Conservation (phyloP, 2,797 vertebrate species). For the Sebastiscus tertius region DNA sequence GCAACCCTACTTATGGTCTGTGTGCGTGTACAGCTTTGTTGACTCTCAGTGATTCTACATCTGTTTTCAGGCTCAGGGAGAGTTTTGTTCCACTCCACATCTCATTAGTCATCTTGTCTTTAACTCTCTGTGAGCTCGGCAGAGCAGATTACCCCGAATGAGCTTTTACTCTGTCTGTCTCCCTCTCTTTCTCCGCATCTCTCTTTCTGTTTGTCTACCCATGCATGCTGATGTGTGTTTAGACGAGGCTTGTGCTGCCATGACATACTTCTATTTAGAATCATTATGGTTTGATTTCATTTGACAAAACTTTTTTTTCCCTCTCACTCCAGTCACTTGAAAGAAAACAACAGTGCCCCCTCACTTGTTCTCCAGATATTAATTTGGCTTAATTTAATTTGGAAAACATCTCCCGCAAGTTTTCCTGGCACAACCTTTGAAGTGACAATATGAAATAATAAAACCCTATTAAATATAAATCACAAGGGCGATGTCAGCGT, state of each 20-base stretch:
- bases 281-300: slow-evolving; percentile 66
- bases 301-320: slow-evolving; percentile 55
- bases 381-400: slow-evolving; percentile 85
- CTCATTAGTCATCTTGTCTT: slow-evolving; percentile 72
- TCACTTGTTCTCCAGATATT: slow-evolving; percentile 78
- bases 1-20: not conserved
- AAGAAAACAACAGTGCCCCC: slow-evolving; percentile 64
- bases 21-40: slow-evolving; percentile 10
- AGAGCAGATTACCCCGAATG: slow-evolving; percentile 52
- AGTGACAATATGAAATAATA: slow-evolving; percentile 89
- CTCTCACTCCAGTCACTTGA: slow-evolving; percentile 41
- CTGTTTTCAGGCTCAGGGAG: slow-evolving; percentile 57
- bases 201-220: slow-evolving; percentile 48
- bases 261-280: slow-evolving; percentile 60
- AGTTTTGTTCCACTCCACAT: slow-evolving; percentile 71
- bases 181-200: slow-evolving; percentile 25
- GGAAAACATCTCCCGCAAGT: slow-evolving; percentile 84
- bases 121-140: slow-evolving; percentile 55
- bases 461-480: slow-evolving; percentile 89
- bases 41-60: slow-evolving; percentile 50
- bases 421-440: slow-evolving; percentile 84
- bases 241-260: slow-evolving; percentile 37
- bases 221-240: slow-evolving; percentile 60
- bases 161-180: slow-evolving; percentile 28
- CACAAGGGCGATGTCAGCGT: slow-evolving; percentile 79